Evolutionary conservation across 2,888 invertebrate species (phyloP), one percentile per base, ranked within the genome.

Genomic region (Acronicta psi): DNA sequence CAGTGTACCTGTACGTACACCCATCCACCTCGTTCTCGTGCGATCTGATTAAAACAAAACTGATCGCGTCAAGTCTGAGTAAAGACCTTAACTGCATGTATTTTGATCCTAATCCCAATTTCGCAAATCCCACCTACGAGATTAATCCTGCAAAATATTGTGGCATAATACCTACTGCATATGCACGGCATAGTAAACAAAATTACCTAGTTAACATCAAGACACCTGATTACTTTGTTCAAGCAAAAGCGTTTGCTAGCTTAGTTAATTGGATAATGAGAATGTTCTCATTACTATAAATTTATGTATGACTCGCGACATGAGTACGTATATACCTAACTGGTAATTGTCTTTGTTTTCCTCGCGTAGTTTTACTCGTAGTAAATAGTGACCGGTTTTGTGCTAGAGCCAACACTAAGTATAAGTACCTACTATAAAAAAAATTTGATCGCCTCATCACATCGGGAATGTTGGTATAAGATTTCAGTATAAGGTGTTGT

Each of bases 301-400:
- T 66, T 57, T 55, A 66, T 59, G 67, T 80, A 79, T 70, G 75
- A 73, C 74, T 79, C 69, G 79, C 76, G 74, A 64, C 74, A 66
- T 77, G 75, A 81, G 75, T 80, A n/a, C n/a, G n/a, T n/a, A n/a
- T n/a, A 74, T 54, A 47, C n/a, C n/a, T 57, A 57, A 52, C 44
- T 57, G 51, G 47, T 84, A 84, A 86, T 85, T 81, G 84, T 73
- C 80, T 82, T 84, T 84, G 84, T 85, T 84, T 80, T 83, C 74
- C 81, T 82, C 79, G 75, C 79, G 75, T 77, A 71, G 70, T 75
- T 66, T 67, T 67, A 74, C 72, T 70, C 56, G 60, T 69, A 73
- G 65, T 79, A 66, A 61, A 73, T 60, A 62, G 37, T 57, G 49
- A 74, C 65, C 59, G 70, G 79, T 80, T 69, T 58, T 36, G n/a